Percentiles rank a stretch among this genome's conserved stretches.
These are phyloP conservation scores for Percina caprodes DNA, from an alignment of 2,113 vertebrate species.

Conservation along the genomic window DNA sequence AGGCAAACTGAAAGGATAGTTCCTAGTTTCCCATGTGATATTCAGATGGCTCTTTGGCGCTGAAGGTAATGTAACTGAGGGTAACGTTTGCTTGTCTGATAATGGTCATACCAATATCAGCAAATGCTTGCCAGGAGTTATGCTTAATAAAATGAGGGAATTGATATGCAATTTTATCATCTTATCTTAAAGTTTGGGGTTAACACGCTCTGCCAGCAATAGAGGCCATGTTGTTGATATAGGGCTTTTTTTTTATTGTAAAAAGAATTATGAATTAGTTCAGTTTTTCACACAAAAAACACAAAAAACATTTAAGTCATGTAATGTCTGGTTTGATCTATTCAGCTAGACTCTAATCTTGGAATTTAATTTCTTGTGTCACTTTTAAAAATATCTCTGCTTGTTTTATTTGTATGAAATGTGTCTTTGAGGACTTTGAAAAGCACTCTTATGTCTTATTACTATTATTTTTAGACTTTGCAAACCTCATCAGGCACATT, in stretches of 20 bases:
- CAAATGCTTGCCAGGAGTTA: neutral
- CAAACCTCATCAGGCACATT: neutral
- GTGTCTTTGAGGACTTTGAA: too few species aligned
- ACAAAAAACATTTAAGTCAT: conserved; percentile 23
- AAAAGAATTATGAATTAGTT: conserved; percentile 25
- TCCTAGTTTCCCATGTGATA: conserved; percentile 77
- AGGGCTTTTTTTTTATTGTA: neutral
- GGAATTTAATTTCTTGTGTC: too few species aligned
- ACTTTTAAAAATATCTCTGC: too few species aligned
- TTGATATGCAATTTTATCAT: neutral
- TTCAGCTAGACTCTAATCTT: too few species aligned
- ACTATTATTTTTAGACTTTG: neutral
- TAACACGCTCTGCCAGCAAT: neutral
- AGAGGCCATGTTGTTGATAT: conserved; percentile 6
- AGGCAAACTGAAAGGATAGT: conserved; percentile 74
- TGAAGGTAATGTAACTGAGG: conserved; percentile 44
- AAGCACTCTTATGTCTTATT: too few species aligned
- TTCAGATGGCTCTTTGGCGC: conserved; percentile 55
- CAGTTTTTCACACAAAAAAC: neutral
- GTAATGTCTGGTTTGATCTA: too few species aligned
- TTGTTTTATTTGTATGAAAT: too few species aligned
- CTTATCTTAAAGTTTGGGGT: neutral
- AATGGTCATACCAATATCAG: conserved; percentile 26
- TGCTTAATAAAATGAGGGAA: conserved; percentile 5
- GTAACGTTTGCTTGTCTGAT: conserved; percentile 41